Conservation (phyloP, 2,888 invertebrate species). For the Zaprionus lineosus region DNA sequence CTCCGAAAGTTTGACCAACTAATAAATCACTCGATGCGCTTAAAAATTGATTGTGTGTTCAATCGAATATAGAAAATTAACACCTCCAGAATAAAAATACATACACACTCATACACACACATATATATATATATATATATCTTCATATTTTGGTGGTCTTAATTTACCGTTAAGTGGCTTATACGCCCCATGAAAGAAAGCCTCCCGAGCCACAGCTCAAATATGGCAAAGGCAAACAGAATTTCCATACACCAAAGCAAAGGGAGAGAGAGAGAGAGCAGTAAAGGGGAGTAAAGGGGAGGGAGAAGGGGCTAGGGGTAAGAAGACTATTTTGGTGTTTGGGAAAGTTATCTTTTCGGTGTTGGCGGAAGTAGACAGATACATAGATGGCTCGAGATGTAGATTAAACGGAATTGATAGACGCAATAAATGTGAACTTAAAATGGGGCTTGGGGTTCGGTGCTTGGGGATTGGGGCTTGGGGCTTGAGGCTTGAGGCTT, state of each 20-base stretch:
- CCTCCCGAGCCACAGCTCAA: conserved; percentile 10
- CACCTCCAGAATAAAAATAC: conserved; percentile 17
- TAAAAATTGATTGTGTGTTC: neutral
- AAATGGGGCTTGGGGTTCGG: conserved; percentile 35
- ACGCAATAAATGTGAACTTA: conserved; percentile 31
- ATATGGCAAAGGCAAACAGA: conserved; percentile 23
- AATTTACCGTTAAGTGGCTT: conserved; percentile 57
- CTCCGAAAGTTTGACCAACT: conserved; percentile 6
- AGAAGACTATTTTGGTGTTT: too few relatives aligned
- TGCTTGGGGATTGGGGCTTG: conserved; percentile 48
- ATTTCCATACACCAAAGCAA: conserved; percentile 30
- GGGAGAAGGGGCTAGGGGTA: too few relatives aligned
- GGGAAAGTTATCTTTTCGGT: conserved; percentile 30
- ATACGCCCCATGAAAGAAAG: conserved; percentile 34
- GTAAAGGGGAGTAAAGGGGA: neutral
- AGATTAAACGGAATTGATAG: conserved; percentile 23
- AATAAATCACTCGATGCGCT: conserved; percentile 16
- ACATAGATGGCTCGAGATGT: conserved; percentile 21
- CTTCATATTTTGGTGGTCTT: neutral
- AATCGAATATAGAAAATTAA: conserved; percentile 14
- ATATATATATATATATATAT: neutral
- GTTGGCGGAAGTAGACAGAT: conserved; percentile 32
- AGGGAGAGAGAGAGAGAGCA: neutral
- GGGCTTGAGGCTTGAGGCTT: conserved; percentile 47
- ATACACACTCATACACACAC: neutral